Evolutionary conservation across 2,888 invertebrate species (phyloP).

Genomic region (Drosophila fungiperda): DNA sequence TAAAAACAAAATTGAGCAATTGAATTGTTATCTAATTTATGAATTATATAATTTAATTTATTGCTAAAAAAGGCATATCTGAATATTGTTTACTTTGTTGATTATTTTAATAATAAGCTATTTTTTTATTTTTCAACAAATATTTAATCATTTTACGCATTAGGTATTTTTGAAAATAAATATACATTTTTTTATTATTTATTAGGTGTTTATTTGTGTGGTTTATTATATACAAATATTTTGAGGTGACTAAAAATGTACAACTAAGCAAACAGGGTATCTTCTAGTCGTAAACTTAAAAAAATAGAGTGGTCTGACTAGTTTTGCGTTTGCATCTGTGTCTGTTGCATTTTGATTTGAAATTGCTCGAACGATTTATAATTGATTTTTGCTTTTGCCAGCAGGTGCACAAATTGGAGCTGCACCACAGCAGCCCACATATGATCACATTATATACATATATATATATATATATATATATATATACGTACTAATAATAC

Average conservation of each 20-base stretch:
- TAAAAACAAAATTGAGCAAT: too few relatives aligned
- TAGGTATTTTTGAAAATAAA: neutral
- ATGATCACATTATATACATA: slow-evolving; percentile 7
- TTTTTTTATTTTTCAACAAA: neutral
- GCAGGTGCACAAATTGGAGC: slow-evolving; percentile 72
- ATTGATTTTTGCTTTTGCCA: slow-evolving; percentile 72
- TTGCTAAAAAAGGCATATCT: neutral
- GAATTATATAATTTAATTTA: too few relatives aligned
- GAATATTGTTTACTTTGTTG: neutral
- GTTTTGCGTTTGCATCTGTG: slow-evolving; percentile 18
- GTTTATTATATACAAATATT: neutral
- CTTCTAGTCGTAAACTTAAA: neutral
- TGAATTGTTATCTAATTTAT: too few relatives aligned
- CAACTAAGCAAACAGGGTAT: neutral
- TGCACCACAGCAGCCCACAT: slow-evolving; percentile 48
- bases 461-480: neutral
- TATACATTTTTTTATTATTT: neutral
- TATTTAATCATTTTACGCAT: neutral
- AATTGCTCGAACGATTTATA: slow-evolving; percentile 56
- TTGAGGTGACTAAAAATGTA: neutral
- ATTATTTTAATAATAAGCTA: neutral
- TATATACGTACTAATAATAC: slow-evolving; percentile 1
- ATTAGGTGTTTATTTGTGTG: neutral
- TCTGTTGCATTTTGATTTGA: slow-evolving; percentile 47
- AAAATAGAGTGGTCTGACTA: neutral